These are phyloP conservation scores for Platycercus adscitus DNA, from an alignment of 2,113 vertebrate genomes.

Conservation along the genomic window DNA sequence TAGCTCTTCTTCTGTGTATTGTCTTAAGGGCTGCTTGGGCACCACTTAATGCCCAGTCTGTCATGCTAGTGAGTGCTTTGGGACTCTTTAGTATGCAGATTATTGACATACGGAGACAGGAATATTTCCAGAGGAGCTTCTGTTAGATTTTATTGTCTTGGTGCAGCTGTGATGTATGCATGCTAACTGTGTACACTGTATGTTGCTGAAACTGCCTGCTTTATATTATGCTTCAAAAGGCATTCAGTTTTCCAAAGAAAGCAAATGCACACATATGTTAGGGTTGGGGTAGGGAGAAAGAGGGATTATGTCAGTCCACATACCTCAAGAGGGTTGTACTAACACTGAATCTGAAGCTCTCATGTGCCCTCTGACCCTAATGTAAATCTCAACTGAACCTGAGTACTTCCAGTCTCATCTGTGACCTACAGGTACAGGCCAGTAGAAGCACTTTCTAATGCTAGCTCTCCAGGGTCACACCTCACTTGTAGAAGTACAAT, in stretches of 20 bases:
- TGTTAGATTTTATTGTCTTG: conserved; percentile 2
- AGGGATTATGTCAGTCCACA: neutral
- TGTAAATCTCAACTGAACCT: neutral
- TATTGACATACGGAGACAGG: neutral
- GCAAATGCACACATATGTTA: neutral
- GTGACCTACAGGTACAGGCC: neutral
- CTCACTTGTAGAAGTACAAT: neutral
- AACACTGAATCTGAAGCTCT: neutral
- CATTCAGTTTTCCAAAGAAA: neutral
- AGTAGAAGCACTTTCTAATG: neutral
- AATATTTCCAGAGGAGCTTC: conserved; percentile 30
- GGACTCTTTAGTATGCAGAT: conserved; percentile 50
- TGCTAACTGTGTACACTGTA: neutral
- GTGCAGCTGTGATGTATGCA: neutral
- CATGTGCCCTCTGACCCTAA: neutral
- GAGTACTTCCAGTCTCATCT: neutral
- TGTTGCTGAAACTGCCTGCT: neutral
- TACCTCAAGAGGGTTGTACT: neutral
- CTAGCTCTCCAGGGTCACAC: neutral
- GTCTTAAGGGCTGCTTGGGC: conserved; percentile 1
- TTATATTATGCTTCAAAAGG: neutral
- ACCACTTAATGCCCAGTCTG: neutral
- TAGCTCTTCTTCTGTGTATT: neutral
- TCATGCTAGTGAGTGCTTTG: conserved; percentile 5
- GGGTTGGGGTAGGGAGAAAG: neutral